Base-by-base conservation (phyloP, 2,113 vertebrate species). In the Myiopsitta monachus region DNA sequence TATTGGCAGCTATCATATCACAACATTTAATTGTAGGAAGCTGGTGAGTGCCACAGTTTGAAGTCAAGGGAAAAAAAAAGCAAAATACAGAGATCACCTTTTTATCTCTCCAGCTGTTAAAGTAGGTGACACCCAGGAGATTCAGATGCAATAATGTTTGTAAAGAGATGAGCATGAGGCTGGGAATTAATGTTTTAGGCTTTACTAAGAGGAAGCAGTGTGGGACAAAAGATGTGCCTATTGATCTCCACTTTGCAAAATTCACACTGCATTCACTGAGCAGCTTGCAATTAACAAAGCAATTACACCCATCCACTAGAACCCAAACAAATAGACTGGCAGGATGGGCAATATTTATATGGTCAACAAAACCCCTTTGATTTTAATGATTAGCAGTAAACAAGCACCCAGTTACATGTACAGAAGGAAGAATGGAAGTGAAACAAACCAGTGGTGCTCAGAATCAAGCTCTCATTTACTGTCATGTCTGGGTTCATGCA, bases 71-170 rank as follows among this genome's bases (percentile, higher is more conserved):
- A n/a, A 17, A 28, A 47, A 17, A 57, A 81, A 70, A 66, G 36
- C 26, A n/a, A 38, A 11, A 18, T 4, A 2, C 2, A 62, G 27
- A 62, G 1, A 23, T 36, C 24, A 46, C 22, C 13, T 69, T 47
- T 62, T 44, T 44, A 31, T 54, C 43, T 27, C 38, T 7, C 1
- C 31, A 26, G 1, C 14, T 19, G 1, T 8, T 54, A 3, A 51
- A n/a, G 30, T 9, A 46, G 81, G 31, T 10, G 23, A 43, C 14
- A 9, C 0, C 3, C 31, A 18, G 0, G 0, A 46, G 3, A 14
- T 43, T 19, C 19, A 61, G 59, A 11, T 6, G 18, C 47, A 73
- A 38, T 0, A 5, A 18, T 0, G 14, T 59, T 27, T 76, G 36
- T 9, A 14, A 83, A 1, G 6, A 49, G 38, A 14, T 5, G 9